Percentiles rank a stretch among this genome's conserved stretches.
phyloP scores from a whole-genome alignment of 1,140 invertebrate genomes.

The Neocloeon triangulifer region DNA sequence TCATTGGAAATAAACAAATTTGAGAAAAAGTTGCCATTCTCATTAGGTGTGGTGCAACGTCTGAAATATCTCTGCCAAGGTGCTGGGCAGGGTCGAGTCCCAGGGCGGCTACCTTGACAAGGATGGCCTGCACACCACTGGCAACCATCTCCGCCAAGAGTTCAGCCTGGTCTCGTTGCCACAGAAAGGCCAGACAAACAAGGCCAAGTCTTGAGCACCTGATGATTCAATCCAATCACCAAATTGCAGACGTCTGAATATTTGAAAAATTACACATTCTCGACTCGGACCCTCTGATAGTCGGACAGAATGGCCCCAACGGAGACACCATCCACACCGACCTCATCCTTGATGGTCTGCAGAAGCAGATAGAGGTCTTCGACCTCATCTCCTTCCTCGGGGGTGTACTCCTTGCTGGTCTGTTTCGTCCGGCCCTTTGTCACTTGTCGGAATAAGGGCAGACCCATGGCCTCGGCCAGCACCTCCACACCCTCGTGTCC shows the following conservation, averaged over 20 bases:
- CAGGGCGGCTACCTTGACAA: conserved; percentile 90
- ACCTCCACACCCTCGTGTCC: conserved; percentile 83
- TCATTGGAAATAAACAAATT: conserved; percentile 4
- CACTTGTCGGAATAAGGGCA: conserved; percentile 62
- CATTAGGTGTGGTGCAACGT: conserved; percentile 64
- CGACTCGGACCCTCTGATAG: conserved; percentile 90
- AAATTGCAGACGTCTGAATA: not conserved
- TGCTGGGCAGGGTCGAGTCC: conserved; percentile 69
- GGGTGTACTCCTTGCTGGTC: conserved; percentile 61
- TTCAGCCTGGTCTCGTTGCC: conserved; percentile 82
- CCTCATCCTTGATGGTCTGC: conserved; percentile 53
- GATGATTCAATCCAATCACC: conserved; percentile 10
- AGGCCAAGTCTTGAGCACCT: conserved; percentile 78
- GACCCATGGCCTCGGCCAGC: conserved; percentile 79
- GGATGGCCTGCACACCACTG: conserved; percentile 72
- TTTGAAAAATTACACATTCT: conserved; percentile 70
- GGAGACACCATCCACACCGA: conserved; percentile 74
- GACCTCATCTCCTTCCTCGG: conserved; percentile 87
- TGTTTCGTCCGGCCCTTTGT: conserved; percentile 63
- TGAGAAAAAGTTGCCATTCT: conserved; percentile 39
- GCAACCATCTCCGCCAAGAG: conserved; percentile 94
- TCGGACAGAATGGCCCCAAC: conserved; percentile 94
- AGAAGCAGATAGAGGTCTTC: conserved; percentile 87
- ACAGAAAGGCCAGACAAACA: conserved; percentile 75
- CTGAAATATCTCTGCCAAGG: conserved; percentile 63